These are phyloP conservation scores for Apamea crenata DNA, from an alignment of 2,888 invertebrate species.

Conservation along the genomic window DNA sequence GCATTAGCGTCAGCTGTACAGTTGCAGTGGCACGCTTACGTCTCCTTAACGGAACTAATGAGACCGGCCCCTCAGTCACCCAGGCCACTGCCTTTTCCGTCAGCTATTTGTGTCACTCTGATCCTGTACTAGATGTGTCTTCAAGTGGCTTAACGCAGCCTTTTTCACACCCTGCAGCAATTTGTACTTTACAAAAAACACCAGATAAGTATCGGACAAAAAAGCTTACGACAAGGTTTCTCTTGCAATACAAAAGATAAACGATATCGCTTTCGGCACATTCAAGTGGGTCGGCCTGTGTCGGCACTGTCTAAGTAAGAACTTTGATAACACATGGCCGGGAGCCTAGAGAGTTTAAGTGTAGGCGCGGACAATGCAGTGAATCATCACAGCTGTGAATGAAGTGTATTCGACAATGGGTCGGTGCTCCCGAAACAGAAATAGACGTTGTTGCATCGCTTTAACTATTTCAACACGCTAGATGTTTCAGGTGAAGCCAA, in stretches of 20 bases:
- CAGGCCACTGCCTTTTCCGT: slow-evolving; percentile 73
- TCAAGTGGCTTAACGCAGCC: slow-evolving; percentile 42
- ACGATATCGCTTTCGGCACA: slow-evolving; percentile 73
- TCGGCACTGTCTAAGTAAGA: slow-evolving; percentile 68
- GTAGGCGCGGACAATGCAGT: slow-evolving; percentile 83
- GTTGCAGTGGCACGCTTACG: slow-evolving; percentile 76
- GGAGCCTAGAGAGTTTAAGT: slow-evolving; percentile 72
- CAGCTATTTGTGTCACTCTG: slow-evolving; percentile 75
- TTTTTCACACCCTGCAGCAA: slow-evolving; percentile 37
- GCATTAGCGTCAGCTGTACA: slow-evolving; percentile 65
- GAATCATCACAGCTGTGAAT: slow-evolving; percentile 85
- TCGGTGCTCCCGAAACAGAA: slow-evolving; percentile 83
- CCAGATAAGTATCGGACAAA: slow-evolving; percentile 43
- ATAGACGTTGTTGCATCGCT: slow-evolving; percentile 79
- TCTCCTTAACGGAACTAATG: slow-evolving; percentile 81
- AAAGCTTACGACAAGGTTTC: slow-evolving; percentile 61
- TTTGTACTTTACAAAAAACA: slow-evolving; percentile 50
- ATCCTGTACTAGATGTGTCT: slow-evolving; percentile 66
- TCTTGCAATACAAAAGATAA: slow-evolving; percentile 71
- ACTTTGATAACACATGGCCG: slow-evolving; percentile 72
- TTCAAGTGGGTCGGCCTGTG: slow-evolving; percentile 73
- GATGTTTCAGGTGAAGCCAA: slow-evolving; percentile 72
- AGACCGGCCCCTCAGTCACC: slow-evolving; percentile 72
- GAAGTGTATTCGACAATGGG: slow-evolving; percentile 81
- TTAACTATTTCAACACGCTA: slow-evolving; percentile 75